Evolutionary conservation across 2,113 vertebrate species (phyloP).

Genomic region (Pituophis catenifer): DNA sequence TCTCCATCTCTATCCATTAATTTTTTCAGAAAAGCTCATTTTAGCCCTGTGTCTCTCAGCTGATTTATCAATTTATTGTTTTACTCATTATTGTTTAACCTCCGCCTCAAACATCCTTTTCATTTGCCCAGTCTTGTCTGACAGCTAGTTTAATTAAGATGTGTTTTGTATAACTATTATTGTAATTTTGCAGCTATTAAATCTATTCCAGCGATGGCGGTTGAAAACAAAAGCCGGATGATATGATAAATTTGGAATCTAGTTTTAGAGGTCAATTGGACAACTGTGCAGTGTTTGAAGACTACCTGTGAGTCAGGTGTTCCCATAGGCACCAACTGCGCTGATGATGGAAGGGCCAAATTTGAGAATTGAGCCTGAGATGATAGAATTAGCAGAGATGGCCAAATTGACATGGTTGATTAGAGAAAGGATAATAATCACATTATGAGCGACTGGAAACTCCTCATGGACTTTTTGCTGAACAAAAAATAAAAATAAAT

Average conservation of each 20-base stretch:
- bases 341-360: neutral
- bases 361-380: neutral
- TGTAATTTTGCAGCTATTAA: neutral
- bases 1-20: neutral
- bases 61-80: constrained; percentile 1
- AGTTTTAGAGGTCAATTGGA: neutral
- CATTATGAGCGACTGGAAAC: neutral
- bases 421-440: neutral
- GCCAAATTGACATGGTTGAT: neutral
- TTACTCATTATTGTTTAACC: neutral
- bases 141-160: neutral
- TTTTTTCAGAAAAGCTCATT: neutral
- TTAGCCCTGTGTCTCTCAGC: neutral
- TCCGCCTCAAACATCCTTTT: neutral
- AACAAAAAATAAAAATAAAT: neutral
- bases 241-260: neutral
- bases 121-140: neutral
- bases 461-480: neutral
- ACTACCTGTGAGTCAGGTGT: neutral
- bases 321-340: neutral
- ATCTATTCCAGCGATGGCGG: neutral
- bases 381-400: neutral
- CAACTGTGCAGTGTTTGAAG: neutral
- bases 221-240: neutral
- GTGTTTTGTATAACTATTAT: neutral